Evolutionary conservation across 2,888 invertebrate species (phyloP).

Genomic region (Eupeodes latifasciatus): DNA sequence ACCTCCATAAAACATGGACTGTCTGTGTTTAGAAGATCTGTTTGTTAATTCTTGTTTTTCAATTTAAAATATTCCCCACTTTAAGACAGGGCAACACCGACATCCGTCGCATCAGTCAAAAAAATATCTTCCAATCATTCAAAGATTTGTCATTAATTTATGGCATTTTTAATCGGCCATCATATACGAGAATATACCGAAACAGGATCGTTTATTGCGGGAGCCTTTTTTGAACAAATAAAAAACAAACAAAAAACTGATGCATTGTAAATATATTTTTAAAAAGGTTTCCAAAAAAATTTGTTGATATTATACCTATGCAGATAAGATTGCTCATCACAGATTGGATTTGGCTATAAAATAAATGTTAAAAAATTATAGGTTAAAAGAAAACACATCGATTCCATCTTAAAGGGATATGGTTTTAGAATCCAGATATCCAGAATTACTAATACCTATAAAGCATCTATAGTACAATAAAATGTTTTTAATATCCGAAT

Average conservation of each 20-base stretch:
- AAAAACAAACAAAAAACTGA: neutral
- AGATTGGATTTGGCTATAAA: constrained; percentile 54
- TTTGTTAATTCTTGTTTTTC: neutral
- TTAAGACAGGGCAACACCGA: neutral
- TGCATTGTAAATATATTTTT: constrained; percentile 3
- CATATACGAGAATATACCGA: neutral
- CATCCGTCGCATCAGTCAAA: constrained; percentile 12
- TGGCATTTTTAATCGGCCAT: constrained; percentile 25
- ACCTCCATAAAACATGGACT: constrained; percentile 12
- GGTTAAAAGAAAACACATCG: constrained; percentile 11
- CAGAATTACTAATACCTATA: constrained; percentile 1
- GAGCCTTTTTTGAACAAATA: neutral
- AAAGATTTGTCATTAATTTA: constrained; percentile 54
- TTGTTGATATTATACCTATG: constrained; percentile 43
- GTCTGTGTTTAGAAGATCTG: neutral
- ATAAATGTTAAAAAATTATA: constrained; percentile 32
- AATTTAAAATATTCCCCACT: neutral
- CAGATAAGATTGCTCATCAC: constrained; percentile 66
- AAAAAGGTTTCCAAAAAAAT: constrained; percentile 41
- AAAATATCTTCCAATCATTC: constrained; percentile 27
- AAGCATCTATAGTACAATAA: constrained; percentile 28
- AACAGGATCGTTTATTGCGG: constrained; percentile 28
- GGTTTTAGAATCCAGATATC: neutral
- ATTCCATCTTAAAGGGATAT: constrained; percentile 25
- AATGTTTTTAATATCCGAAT: constrained; percentile 48